Percentiles rank a stretch among this genome's conserved stretches.
phyloP scores from a whole-genome alignment of 2,888 invertebrate species.

The Anagyrus pseudococci region DNA sequence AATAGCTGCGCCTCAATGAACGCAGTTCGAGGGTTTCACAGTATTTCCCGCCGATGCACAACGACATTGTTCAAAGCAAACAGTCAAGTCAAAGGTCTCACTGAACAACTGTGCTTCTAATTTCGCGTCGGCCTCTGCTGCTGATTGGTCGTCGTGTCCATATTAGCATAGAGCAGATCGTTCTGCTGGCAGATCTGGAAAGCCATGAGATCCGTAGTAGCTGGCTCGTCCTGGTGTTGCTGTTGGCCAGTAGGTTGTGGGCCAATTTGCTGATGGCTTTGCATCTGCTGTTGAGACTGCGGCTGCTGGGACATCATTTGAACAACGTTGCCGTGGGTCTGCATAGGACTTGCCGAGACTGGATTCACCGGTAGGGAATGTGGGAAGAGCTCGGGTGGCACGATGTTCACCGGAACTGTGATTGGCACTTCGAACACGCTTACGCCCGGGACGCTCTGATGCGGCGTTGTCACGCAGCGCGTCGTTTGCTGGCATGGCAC shows the following conservation, averaged over 20 bases:
- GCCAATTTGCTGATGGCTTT: slow-evolving; percentile 40
- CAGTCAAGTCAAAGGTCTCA: too few relatives aligned
- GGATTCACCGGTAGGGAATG: slow-evolving; percentile 48
- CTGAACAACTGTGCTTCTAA: slow-evolving; percentile 20
- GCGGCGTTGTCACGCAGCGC: slow-evolving; percentile 20
- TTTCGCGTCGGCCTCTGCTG: slow-evolving; percentile 47
- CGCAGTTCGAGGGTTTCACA: too few relatives aligned
- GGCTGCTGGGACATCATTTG: slow-evolving; percentile 54
- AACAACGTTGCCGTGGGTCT: slow-evolving; percentile 45
- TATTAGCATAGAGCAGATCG: slow-evolving; percentile 51
- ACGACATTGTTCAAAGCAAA: too few relatives aligned
- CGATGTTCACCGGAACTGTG: slow-evolving; percentile 53
- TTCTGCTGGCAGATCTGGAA: slow-evolving; percentile 54
- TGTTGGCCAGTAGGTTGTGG: slow-evolving; percentile 45
- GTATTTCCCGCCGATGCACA: too few relatives aligned
- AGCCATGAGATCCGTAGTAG: slow-evolving; percentile 47
- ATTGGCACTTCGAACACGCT: slow-evolving; percentile 52
- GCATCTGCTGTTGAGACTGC: slow-evolving; percentile 46
- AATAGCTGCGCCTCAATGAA: too few relatives aligned
- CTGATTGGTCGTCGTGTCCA: slow-evolving; percentile 47
- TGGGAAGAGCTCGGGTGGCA: slow-evolving; percentile 53
- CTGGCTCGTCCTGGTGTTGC: slow-evolving; percentile 42
- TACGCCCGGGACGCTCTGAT: slow-evolving; percentile 47
- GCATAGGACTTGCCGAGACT: slow-evolving; percentile 43
- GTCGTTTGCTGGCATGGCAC: slow-evolving; percentile 45